Evolutionary conservation across 2,888 invertebrate species (phyloP), one percentile per base, ranked within the genome.

Genomic region (Merodon equestris): DNA sequence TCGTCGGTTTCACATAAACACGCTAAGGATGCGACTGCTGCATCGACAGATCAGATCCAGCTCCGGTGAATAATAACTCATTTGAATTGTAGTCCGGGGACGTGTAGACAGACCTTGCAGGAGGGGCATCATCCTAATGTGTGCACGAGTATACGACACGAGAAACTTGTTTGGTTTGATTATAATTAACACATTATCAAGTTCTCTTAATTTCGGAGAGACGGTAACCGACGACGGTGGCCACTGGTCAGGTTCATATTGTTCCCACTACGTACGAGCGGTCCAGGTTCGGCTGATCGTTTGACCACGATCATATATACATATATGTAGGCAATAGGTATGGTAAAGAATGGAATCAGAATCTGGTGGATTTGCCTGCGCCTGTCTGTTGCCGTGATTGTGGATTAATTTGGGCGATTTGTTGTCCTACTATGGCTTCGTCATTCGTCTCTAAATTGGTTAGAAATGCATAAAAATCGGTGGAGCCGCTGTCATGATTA

Each of bases 141-240:
- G n/a, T n/a, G n/a, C n/a, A n/a, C n/a, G n/a, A n/a, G n/a, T 57
- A 60, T 70, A 70, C 68, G 79, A 79, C 79, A 79, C 68, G 74
- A 70, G 60, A 74, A 79, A 79, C 79, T 79, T 79, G 79, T 79
- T 79, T 79, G 74, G 79, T 79, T 79, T 74, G 79, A 74, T 79
- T 79, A 79, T 79, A 79, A 79, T 79, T 79, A 79, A 79, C 79
- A 79, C 79, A 79, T 79, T 79, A 79, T 74, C 79, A 51, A 74
- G 74, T 79, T 79, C 68, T 74, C 79, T 73, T 74, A 79, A 79
- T 74, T 79, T 79, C 40, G 57, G 73, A 74, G 58, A 36, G 53
- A n/a, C n/a, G 63, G 50, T 53, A 58, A 64, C 40, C 34, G 27
- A 40, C 64, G 56, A 54, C 66, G 72, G 54, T 72, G 73, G 73